A percentile compares a stretch with the other conserved stretches of the same genome.
These are phyloP conservation scores for Netelia fuscicornis DNA, from an alignment of 2,888 invertebrate genomes.

Conservation along the genomic window DNA sequence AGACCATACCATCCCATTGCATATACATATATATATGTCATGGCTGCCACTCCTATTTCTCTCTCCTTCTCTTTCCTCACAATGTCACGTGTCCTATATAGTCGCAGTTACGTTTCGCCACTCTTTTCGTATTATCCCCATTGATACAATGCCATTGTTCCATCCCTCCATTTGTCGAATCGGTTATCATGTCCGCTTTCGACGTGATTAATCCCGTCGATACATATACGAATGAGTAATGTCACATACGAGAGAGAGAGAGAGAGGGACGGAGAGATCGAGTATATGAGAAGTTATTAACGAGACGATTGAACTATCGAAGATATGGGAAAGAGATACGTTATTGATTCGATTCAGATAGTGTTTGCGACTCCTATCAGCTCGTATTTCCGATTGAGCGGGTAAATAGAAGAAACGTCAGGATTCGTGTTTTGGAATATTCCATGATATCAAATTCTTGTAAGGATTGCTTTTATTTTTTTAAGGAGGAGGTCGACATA, in stretches of 20 bases:
- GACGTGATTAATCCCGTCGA: conserved; percentile 50
- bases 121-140: conserved; percentile 81
- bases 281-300: conserved; percentile 33
- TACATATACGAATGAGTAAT: conserved; percentile 1
- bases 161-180: conserved; percentile 52
- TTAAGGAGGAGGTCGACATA: no score
- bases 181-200: conserved; percentile 53
- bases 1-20: conserved; percentile 51
- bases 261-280: no score
- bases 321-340: conserved; percentile 8
- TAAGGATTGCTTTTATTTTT: no score
- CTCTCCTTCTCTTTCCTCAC: conserved; percentile 56
- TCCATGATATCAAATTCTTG: no score
- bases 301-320: conserved; percentile 4
- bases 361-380: neutral
- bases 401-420: neutral
- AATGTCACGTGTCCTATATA: conserved; percentile 27
- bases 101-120: conserved; percentile 74
- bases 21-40: conserved; percentile 35
- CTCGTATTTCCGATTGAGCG: neutral
- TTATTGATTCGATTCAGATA: neutral
- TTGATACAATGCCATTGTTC: conserved; percentile 82
- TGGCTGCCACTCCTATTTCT: conserved; percentile 53
- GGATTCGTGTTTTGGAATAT: no score
- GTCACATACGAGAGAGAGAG: neutral